Evolutionary conservation across 2,797 vertebrate species (phyloP), one percentile per base, ranked within the genome.

Genomic region (Spea hammondii): DNA sequence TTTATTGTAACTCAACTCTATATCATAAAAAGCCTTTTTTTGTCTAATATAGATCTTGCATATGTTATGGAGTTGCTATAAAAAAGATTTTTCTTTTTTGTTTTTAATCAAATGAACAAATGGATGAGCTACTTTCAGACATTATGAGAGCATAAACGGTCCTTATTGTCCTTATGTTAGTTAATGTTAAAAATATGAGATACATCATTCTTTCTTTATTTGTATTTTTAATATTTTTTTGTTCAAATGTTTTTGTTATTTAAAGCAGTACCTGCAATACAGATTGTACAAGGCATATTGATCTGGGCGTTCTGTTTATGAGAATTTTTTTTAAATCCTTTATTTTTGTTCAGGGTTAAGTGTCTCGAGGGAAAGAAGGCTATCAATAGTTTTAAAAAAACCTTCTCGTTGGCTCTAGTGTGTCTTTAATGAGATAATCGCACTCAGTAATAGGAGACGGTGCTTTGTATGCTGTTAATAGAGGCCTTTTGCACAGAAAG

Each of bases 351-450:
- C 11, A 13, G 10, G 59, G 60, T 77, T 60, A 67, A 55, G 46
- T 47, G 55, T 60, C 62, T 59, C 73, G 65, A 68, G 54, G 17
- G 62, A 32, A 69, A 54, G 47, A 73, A 73, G 68, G 60, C 77
- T 73, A 72, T 70, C 70, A 73, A 82, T 78, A 74, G 70, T 48
- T 59, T 70, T 72, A 72, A 60, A 81, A 44, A 76, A 76, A 57
- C 47, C 53, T 59, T 32, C 73, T 69, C 50, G 45, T 77, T 74
- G 75, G 64, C 75, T 71, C 70, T 65, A 49, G 70, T 77, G 75
- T 77, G 65, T 73, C 80, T 74, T 82, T 82, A 77, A 82, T 82
- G 70, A 82, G 80, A 82, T 74, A 78, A 78, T 82, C 66, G 70
- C 50, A 8, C 55, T 74, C 57, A 9, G 65, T 77, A 77, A 82